phyloP scores from a whole-genome alignment of 2,113 vertebrate genomes.

The Scomber colias region DNA sequence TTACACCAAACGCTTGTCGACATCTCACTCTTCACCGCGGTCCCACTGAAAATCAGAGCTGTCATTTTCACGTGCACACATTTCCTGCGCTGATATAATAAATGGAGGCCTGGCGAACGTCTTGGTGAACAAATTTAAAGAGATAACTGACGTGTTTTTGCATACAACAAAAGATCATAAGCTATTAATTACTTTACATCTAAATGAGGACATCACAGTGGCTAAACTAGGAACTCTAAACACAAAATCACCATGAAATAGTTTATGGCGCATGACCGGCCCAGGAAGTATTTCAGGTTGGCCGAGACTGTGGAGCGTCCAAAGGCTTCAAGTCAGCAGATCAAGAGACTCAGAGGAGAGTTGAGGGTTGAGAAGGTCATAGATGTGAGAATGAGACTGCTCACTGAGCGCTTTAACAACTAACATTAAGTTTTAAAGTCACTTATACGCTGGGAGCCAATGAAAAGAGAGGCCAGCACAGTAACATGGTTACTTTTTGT shows the following conservation, averaged over 20 bases:
- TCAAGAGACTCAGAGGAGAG: too few relatives aligned
- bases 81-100: background rate
- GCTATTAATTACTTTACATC: background rate
- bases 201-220: background rate
- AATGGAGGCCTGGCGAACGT: background rate
- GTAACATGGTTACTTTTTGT: too few relatives aligned
- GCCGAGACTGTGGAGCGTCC: too few relatives aligned
- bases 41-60: background rate
- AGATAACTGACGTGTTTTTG: background rate
- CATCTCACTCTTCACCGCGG: constrained; percentile 23
- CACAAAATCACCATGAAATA: background rate
- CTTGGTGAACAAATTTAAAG: background rate
- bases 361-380: too few relatives aligned
- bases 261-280: background rate
- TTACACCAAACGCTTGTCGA: constrained; percentile 20
- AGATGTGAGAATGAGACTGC: too few relatives aligned
- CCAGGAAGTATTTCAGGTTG: too few relatives aligned
- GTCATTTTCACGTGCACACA: background rate
- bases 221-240: background rate
- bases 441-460: too few relatives aligned
- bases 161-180: background rate
- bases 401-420: too few relatives aligned
- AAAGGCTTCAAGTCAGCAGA: too few relatives aligned
- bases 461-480: too few relatives aligned
- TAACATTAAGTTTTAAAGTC: too few relatives aligned